These are phyloP conservation scores for Ficedula albicollis DNA, from an alignment of 2,797 vertebrate genomes.

Conservation along the genomic window DNA sequence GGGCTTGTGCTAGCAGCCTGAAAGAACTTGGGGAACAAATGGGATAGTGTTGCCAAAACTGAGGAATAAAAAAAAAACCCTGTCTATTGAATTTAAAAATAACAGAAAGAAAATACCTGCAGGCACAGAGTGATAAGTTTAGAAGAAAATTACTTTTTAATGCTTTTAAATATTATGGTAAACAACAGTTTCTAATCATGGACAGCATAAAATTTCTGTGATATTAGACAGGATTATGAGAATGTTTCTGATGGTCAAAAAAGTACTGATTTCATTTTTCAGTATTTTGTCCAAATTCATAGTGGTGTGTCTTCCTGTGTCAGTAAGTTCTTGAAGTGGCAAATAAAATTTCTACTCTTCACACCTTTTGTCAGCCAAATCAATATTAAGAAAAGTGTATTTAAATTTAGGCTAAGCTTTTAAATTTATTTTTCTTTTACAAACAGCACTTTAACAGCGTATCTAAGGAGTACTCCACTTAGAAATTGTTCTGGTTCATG, in stretches of 20 bases:
- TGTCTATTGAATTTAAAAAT: neutral
- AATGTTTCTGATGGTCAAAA: neutral
- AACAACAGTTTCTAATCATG: neutral
- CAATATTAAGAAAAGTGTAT: neutral
- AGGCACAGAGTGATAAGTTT: neutral
- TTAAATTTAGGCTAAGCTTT: neutral
- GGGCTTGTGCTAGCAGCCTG: neutral
- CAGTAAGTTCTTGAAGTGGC: neutral
- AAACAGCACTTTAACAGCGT: neutral
- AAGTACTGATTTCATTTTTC: neutral
- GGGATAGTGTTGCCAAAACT: neutral
- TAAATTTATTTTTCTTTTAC: neutral
- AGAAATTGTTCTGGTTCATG: neutral
- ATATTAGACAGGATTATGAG: neutral
- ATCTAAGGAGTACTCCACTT: neutral
- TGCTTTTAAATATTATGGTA: neutral
- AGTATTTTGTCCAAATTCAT: neutral
- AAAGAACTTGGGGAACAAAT: neutral
- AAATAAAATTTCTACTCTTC: neutral
- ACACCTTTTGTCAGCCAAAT: neutral
- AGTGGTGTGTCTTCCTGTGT: neutral
- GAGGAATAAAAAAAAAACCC: neutral
- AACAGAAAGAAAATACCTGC: neutral
- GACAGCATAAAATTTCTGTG: neutral
- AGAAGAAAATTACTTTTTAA: neutral